Evolutionary conservation across 2,888 invertebrate genomes (phyloP).

Genomic region (Acleris emargana): DNA sequence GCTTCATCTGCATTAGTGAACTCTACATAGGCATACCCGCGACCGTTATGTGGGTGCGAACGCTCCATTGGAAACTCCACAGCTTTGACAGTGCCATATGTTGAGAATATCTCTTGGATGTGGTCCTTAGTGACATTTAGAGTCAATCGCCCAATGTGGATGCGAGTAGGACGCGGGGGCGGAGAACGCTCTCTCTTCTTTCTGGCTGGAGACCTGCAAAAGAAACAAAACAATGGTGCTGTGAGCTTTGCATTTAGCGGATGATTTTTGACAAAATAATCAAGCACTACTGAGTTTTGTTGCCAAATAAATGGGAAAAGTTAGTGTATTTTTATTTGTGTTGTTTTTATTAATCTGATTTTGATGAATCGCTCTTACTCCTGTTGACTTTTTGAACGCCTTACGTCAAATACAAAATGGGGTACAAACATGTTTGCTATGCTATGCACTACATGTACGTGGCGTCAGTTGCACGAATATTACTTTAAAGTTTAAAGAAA

Average conservation of each 20-base stretch:
- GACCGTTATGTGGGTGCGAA: slow-evolving; percentile 93
- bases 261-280: no score
- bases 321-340: no score
- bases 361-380: no score
- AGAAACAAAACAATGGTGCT: neutral
- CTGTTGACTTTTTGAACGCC: no score
- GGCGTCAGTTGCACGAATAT: no score
- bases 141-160: slow-evolving; percentile 96
- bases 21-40: slow-evolving; percentile 98
- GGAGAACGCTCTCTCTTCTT: slow-evolving; percentile 93
- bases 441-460: no score
- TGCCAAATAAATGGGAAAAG: no score
- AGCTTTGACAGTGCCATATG: slow-evolving; percentile 92
- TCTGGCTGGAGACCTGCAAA: slow-evolving; percentile 82
- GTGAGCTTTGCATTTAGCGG: neutral
- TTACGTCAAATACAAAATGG: no score
- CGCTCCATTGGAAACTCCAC: slow-evolving; percentile 96
- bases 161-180: slow-evolving; percentile 95
- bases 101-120: slow-evolving; percentile 95
- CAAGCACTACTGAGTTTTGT: no score
- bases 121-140: slow-evolving; percentile 96
- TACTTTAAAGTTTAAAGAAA: no score
- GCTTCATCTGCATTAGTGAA: slow-evolving; percentile 97
- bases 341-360: no score
- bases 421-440: no score